Percentiles rank a stretch among this genome's conserved stretches.
Evolutionary conservation across 2,888 invertebrate species (phyloP).

Genomic region (Linnaemya tessellans): DNA sequence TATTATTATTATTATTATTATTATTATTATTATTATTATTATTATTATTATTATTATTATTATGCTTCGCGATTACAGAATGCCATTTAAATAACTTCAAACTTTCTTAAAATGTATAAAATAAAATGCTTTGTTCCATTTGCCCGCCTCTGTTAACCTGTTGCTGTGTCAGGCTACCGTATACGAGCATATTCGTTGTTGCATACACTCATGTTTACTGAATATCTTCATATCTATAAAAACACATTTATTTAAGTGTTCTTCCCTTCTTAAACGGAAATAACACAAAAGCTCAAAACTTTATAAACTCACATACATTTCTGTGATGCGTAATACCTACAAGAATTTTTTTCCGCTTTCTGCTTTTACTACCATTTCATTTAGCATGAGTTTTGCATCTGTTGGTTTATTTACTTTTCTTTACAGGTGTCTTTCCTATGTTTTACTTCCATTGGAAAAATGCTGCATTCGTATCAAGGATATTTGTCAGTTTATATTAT

Average conservation of each 20-base stretch:
- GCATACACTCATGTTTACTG: background rate
- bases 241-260: slow-evolving; percentile 55
- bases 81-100: too few species aligned
- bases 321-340: slow-evolving; percentile 23
- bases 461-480: background rate
- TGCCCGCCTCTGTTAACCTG: slow-evolving; percentile 32
- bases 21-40: too few species aligned
- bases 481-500: background rate
- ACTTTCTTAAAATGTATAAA: too few species aligned
- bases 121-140: background rate
- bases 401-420: slow-evolving; percentile 14
- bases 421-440: slow-evolving; percentile 52
- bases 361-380: slow-evolving; percentile 53
- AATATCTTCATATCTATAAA: background rate
- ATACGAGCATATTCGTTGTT: background rate
- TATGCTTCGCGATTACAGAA: too few species aligned
- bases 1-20: too few species aligned
- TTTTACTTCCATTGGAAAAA: slow-evolving; percentile 35
- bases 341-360: slow-evolving; percentile 41
- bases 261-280: background rate
- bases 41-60: too few species aligned
- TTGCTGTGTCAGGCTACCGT: slow-evolving; percentile 7
- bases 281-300: slow-evolving; percentile 18
- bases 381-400: slow-evolving; percentile 30
- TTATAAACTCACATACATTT: slow-evolving; percentile 4